Evolutionary conservation across 2,888 invertebrate genomes (phyloP), one percentile per base, ranked within the genome.

Genomic region (Andrena bicolor): DNA sequence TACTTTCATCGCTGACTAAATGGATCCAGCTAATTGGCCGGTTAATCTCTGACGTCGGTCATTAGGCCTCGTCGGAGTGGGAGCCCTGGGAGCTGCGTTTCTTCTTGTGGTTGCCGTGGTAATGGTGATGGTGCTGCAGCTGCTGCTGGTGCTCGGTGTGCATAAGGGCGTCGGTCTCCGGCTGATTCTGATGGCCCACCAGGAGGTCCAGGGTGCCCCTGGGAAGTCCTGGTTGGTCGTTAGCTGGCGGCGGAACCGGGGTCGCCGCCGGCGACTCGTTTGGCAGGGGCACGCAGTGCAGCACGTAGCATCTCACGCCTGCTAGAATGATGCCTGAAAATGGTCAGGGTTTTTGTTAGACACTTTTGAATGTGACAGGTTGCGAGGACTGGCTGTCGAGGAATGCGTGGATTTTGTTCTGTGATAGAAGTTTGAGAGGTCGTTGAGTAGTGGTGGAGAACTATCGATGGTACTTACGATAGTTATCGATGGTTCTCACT

Each of bases 71-170:
- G 84, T 92, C 92, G 84, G 91, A 88, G 73, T 92, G 91, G 63
- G 93, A 93, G 79, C 92, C 88, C 76, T 93, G 92, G 63, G 93
- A 93, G 80, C 91, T 92, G 60, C 92, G 92, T 90, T 93, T 93
- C 89, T 93, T 92, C 87, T 92, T 93, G 75, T 93, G 91, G 68
- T 93, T 92, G 49, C 90, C 90, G 66, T 92, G 92, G 51, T 91
- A 91, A 71, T 90, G 90, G 65, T 92, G 92, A 35, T 92, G 92
- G 5, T 90, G 88, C 23, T 88, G 88, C n/a, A n/a, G n/a, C 32
- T 90, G 89, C 0, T 90, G 91, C 16, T 91, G 90, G 41, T 90
- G 91, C 28, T 92, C 91, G 61, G 90, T 68, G 30, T 91, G 91
- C 90, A 92, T 91, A 63, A 92, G 83, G 53, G 91, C 90, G 66